A percentile compares a stretch with the other conserved stretches of the same genome.
Evolutionary conservation across 2,113 vertebrate genomes (phyloP).

Genomic region (Chloropsis hardwickii): DNA sequence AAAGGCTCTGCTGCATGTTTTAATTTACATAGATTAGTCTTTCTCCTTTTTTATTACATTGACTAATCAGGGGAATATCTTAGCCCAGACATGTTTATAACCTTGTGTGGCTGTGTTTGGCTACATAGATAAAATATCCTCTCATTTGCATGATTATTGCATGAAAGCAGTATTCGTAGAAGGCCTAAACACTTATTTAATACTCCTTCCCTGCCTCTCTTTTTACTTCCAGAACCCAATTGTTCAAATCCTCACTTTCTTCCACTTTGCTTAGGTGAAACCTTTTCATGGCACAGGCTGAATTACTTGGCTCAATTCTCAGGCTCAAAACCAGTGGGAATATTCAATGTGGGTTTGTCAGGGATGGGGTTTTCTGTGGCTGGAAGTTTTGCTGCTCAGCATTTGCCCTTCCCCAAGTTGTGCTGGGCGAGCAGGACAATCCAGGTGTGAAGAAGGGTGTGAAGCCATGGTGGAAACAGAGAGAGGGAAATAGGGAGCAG

Average conservation of each 20-base stretch:
- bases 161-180: not conserved
- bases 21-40: slow-evolving; percentile 63
- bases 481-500: not conserved
- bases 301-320: not conserved
- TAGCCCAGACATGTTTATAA: slow-evolving; percentile 18
- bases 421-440: not conserved
- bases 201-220: not conserved
- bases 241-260: not conserved
- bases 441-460: not conserved
- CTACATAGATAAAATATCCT: slow-evolving; percentile 17
- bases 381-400: not conserved
- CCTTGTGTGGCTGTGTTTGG: slow-evolving; percentile 26
- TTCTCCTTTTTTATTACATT: not conserved
- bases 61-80: slow-evolving; percentile 35
- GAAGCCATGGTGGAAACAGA: not conserved
- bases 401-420: fast-evolving
- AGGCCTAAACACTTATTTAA: not conserved
- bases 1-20: slow-evolving; percentile 32
- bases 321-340: not conserved
- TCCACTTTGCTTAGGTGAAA: not conserved
- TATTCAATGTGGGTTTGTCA: not conserved
- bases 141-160: slow-evolving; percentile 7
- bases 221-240: not conserved
- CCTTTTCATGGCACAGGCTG: not conserved
- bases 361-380: not conserved